phyloP scores from a whole-genome alignment of 2,888 invertebrate genomes.

The Neoitamus cyanurus region DNA sequence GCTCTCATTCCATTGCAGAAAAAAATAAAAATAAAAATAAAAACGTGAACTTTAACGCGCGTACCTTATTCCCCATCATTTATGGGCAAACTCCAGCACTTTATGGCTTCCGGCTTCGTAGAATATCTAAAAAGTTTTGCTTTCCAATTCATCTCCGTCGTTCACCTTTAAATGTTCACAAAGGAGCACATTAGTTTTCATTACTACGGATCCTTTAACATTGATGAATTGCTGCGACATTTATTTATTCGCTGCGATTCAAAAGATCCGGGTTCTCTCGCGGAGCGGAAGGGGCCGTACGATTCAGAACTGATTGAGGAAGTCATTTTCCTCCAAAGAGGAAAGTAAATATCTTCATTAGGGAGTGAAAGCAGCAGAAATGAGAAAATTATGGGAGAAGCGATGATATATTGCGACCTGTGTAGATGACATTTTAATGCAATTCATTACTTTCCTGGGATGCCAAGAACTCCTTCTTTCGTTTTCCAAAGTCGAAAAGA shows the following conservation, averaged over 20 bases:
- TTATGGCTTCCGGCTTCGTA: background rate
- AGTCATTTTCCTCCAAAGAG: background rate
- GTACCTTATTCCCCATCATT: background rate
- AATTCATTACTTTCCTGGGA: background rate
- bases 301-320: background rate
- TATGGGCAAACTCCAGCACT: background rate
- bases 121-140: background rate
- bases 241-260: background rate
- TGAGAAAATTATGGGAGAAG: background rate
- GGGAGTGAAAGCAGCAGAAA: background rate
- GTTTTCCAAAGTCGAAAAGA: background rate
- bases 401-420: background rate
- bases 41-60: background rate
- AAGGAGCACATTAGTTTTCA: background rate
- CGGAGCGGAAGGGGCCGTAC: background rate
- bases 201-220: background rate
- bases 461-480: background rate
- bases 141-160: background rate
- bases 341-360: background rate
- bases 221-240: constrained; percentile 1
- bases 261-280: background rate
- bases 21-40: background rate
- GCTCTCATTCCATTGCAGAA: too few relatives aligned
- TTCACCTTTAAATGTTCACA: background rate
- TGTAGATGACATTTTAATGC: background rate